A percentile compares a stretch with the other conserved stretches of the same genome.
Conservation (phyloP, 30 jellyfish, hydroid and myxozoan genomes). For the Aurelia sp. region DNA sequence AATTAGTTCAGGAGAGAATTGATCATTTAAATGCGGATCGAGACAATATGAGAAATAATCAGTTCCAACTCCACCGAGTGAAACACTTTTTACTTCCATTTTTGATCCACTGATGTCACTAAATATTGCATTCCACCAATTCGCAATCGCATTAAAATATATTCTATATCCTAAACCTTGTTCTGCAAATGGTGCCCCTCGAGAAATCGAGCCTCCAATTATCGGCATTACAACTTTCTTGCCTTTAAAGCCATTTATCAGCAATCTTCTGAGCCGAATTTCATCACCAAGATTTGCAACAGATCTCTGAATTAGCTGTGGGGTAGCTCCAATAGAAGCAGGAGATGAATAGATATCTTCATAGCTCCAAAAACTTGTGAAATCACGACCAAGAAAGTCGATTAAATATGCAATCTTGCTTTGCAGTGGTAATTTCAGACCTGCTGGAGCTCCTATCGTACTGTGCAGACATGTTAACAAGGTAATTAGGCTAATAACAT, state of each 20-base stretch:
- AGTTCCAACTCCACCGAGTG: constrained; percentile 97
- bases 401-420: constrained; percentile 44
- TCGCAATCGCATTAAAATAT: constrained; percentile 80
- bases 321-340: constrained; percentile 82
- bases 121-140: constrained; percentile 95
- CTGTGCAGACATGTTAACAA: background rate
- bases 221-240: constrained; percentile 63
- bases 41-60: constrained; percentile 95
- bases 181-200: constrained; percentile 99
- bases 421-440: constrained; percentile 21
- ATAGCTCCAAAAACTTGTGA: constrained; percentile 91
- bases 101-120: constrained; percentile 74
- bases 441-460: background rate
- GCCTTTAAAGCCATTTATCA: constrained; percentile 80
- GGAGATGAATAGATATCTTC: constrained; percentile 72
- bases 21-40: constrained; percentile 80
- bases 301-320: constrained; percentile 73
- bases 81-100: constrained; percentile 62
- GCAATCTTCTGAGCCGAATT: constrained; percentile 66
- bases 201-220: constrained; percentile 98
- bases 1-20: constrained; percentile 73
- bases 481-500: background rate
- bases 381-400: constrained; percentile 68
- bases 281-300: constrained; percentile 88
- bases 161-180: constrained; percentile 80